A percentile compares a stretch with the other conserved stretches of the same genome.
These are phyloP conservation scores for Pseudopleuronectes americanus DNA, from an alignment of 2,797 vertebrate genomes.

Conservation along the genomic window DNA sequence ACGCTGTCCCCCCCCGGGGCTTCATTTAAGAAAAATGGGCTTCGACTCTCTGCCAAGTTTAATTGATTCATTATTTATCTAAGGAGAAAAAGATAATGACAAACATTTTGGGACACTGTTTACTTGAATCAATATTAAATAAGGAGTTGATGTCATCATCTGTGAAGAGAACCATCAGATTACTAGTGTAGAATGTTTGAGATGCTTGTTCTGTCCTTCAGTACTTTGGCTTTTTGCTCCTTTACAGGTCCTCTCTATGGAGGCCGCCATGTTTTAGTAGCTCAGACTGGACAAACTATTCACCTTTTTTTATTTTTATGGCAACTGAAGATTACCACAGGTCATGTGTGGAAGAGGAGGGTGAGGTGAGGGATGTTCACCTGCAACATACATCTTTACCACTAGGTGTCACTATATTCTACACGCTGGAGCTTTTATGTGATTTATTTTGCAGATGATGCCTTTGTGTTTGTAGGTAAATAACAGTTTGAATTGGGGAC, in stretches of 20 bases:
- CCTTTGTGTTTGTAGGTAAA: neutral
- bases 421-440: neutral
- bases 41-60: conserved; percentile 8
- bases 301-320: too few species aligned
- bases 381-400: too few species aligned
- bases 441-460: neutral
- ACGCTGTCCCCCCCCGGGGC: conserved; percentile 18
- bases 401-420: too few species aligned
- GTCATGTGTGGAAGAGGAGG: too few species aligned
- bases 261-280: too few species aligned
- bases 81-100: conserved; percentile 5
- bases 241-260: too few species aligned
- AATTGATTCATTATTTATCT: conserved; percentile 25
- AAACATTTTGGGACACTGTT: neutral
- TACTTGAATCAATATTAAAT: neutral
- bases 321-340: too few species aligned
- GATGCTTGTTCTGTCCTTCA: too few species aligned
- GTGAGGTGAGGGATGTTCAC: too few species aligned
- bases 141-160: conserved; percentile 1
- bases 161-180: neutral
- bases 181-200: neutral
- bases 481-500: too few species aligned
- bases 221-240: too few species aligned
- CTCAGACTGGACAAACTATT: too few species aligned
- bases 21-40: conserved; percentile 41